Evolutionary conservation across 2,888 invertebrate genomes (phyloP).

Genomic region (Fragum sueziense): DNA sequence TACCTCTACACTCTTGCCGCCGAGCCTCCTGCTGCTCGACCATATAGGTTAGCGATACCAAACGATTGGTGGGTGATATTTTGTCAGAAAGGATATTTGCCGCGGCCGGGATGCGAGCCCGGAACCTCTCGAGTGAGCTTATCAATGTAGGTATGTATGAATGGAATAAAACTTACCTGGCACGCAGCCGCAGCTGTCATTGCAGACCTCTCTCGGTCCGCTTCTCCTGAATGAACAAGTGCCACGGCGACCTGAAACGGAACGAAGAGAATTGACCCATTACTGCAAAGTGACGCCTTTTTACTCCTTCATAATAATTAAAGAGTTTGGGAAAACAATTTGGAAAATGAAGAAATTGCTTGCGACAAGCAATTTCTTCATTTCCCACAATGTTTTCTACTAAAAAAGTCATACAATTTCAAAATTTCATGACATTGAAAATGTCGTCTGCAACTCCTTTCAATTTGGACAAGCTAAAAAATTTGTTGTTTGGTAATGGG

Average conservation of each 20-base stretch:
- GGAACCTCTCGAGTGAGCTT: not conserved
- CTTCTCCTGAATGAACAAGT: not conserved
- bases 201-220: constrained; percentile 4
- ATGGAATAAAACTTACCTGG: constrained; percentile 8
- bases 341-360: not conserved
- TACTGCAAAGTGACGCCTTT: not conserved
- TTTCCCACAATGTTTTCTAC: not conserved
- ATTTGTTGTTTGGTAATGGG: no score
- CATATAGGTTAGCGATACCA: not conserved
- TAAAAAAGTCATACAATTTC: no score
- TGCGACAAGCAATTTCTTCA: not conserved
- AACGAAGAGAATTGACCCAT: not conserved
- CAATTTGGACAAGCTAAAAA: no score
- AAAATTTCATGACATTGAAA: no score
- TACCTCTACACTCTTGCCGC: not conserved
- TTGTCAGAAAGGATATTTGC: no score
- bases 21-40: no score
- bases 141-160: not conserved
- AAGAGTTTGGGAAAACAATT: no score
- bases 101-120: not conserved
- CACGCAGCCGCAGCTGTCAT: not conserved
- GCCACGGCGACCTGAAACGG: not conserved
- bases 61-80: no score
- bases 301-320: no score
- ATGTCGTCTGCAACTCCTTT: no score